Evolutionary conservation across 1,140 invertebrate genomes (phyloP), one percentile per base, ranked within the genome.

Genomic region (Drosophila teissieri): DNA sequence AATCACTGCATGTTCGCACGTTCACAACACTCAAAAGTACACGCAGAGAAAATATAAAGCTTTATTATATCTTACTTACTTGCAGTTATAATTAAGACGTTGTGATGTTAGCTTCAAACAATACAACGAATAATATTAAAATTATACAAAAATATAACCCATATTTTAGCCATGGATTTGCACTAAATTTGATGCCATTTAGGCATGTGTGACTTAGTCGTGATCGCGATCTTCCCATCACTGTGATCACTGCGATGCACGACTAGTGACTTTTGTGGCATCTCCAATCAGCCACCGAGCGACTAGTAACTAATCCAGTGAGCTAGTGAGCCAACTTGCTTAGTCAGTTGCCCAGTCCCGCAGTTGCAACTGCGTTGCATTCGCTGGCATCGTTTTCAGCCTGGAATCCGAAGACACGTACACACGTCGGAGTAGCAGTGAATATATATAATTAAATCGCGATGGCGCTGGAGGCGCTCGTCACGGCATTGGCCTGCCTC

Each of bases 401-500:
- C 31, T 58, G n/a, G 34, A 6, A 4, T n/a, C 42, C 45, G 12
- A 37, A n/a, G n/a, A 46, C 5, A 10, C 10, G 22, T 15, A 19
- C n/a, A n/a, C n/a, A n/a, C 4, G 22, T 19, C 17, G 12, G 11
- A 19, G 4, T 22, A 19, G n/a, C n/a, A n/a, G n/a, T n/a, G n/a
- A 22, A 48, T 22, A 55, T 7, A 19, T 7, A 17, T 12, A 15
- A 15, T n/a, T 37, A 17, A n/a, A 39, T 14, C 17, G 12, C 42
- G 19, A 37, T 86, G 84, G 49, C 79, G 19, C 48, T 89, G 49
- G 84, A 89, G 40, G 42, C 80, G 14, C 37, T 89, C 8, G 73
- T 89, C n/a, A 84, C 80, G 39, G 84, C 80, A 34, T 42, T 89
- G 51, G 80, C 84, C 46, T 89, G 84, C 12, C 77, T 89, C 19